Evolutionary conservation across 2,888 invertebrate species (phyloP).

Genomic region (Scaptomyza caliginosa): DNA sequence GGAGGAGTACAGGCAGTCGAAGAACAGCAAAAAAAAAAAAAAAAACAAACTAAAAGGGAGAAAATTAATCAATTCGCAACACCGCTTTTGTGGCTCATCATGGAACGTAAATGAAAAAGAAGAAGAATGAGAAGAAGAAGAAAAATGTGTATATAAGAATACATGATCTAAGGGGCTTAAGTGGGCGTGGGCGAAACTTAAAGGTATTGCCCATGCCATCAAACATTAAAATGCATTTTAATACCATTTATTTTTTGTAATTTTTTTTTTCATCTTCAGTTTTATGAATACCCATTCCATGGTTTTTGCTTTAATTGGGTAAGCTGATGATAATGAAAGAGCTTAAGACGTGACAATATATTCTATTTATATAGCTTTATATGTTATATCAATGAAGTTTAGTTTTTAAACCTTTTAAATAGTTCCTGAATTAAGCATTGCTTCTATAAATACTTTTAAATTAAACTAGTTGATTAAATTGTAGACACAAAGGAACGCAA

Average conservation of each 20-base stretch:
- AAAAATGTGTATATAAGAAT: not conserved
- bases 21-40: no score
- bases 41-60: no score
- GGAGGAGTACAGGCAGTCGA: not conserved
- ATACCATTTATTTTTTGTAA: conserved; percentile 35
- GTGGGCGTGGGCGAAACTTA: conserved; percentile 36
- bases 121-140: not conserved
- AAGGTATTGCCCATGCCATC: conserved; percentile 20
- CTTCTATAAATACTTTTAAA: no score
- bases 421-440: no score
- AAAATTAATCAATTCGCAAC: conserved; percentile 78
- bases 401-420: no score
- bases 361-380: no score
- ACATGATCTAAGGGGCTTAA: conserved; percentile 50
- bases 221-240: conserved; percentile 68
- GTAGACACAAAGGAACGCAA: no score
- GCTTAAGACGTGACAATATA: no score
- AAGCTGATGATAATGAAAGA: no score
- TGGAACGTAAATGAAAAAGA: not conserved
- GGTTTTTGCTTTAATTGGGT: not conserved
- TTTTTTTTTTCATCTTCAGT: no score
- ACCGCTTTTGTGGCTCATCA: conserved; percentile 56
- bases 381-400: no score
- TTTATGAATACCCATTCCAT: not conserved
- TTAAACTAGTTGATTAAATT: no score